Evolutionary conservation across 2,888 invertebrate genomes (phyloP).

Genomic region (Celastrina argiolus): DNA sequence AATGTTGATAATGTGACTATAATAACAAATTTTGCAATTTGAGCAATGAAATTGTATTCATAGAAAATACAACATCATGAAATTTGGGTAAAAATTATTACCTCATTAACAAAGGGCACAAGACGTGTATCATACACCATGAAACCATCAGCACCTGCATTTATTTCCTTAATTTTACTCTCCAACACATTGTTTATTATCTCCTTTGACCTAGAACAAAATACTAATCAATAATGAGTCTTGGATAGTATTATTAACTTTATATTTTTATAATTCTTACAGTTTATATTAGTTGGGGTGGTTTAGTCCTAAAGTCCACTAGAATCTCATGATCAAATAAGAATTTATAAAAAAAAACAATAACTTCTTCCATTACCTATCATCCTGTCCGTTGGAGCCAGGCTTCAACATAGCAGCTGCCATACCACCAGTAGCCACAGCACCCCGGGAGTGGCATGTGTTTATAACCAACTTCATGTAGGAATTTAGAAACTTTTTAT

Average conservation of each 20-base stretch:
- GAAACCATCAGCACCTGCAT: conserved; percentile 81
- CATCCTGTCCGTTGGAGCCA: conserved; percentile 47
- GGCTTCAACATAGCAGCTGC: conserved; percentile 78
- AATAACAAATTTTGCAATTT: too few species aligned
- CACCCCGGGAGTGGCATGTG: conserved; percentile 78
- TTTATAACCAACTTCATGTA: conserved; percentile 80
- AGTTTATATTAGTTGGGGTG: too few species aligned
- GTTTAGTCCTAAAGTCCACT: too few species aligned
- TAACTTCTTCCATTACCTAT: conserved; percentile 46
- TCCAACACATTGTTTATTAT: conserved; percentile 66
- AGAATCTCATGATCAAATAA: too few species aligned
- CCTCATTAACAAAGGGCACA: conserved; percentile 77
- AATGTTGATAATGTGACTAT: too few species aligned
- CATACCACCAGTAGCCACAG: conserved; percentile 83
- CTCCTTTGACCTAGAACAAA: conserved; percentile 49
- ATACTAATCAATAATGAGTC: not conserved
- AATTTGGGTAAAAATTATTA: conserved; percentile 34
- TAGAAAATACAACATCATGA: not conserved
- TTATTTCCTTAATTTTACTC: conserved; percentile 76
- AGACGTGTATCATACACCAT: conserved; percentile 82
- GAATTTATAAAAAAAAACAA: not conserved
- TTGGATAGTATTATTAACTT: too few species aligned
- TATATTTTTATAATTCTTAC: too few species aligned
- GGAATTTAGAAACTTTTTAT: conserved; percentile 79
- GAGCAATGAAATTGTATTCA: too few species aligned